Evolutionary conservation across 2,888 invertebrate species (phyloP).

Genomic region (Megastigmus dorsalis): DNA sequence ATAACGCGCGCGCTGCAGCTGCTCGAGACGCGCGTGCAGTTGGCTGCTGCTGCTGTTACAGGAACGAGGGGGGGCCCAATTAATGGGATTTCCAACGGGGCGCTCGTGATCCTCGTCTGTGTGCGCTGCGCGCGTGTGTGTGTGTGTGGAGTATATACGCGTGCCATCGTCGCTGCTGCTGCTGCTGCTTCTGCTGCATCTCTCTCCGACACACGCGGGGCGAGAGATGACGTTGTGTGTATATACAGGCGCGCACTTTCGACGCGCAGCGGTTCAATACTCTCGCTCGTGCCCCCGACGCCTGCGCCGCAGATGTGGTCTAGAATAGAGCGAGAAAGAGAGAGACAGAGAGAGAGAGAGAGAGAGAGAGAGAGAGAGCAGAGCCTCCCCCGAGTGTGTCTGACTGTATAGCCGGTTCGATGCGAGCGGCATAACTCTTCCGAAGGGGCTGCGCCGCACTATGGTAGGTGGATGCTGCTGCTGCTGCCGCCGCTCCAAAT

Average conservation of each 20-base stretch:
- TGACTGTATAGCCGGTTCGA: constrained; percentile 36
- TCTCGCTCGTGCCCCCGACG: constrained; percentile 11
- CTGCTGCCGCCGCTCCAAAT: background rate
- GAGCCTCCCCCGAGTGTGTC: background rate
- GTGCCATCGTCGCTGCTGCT: no score
- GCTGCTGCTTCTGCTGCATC: no score
- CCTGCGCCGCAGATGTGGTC: constrained; percentile 39
- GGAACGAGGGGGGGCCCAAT: constrained; percentile 41
- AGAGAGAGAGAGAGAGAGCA: background rate
- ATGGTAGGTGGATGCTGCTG: constrained; percentile 40
- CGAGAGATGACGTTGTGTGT: no score
- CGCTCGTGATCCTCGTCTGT: background rate
- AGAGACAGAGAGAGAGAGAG: constrained; percentile 10
- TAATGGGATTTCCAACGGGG: constrained; percentile 48
- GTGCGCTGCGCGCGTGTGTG: background rate
- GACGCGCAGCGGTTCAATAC: constrained; percentile 51
- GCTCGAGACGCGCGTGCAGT: background rate
- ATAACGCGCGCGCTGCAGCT: background rate
- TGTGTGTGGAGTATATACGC: no score
- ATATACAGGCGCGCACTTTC: constrained; percentile 27
- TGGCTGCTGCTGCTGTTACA: no score
- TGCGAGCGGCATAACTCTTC: constrained; percentile 40
- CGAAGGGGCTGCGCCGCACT: constrained; percentile 40
- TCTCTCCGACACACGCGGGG: background rate
- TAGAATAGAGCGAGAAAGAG: background rate